A percentile compares a stretch with the other conserved stretches of the same genome.
Evolutionary conservation across 2,797 vertebrate species (phyloP).

Genomic region (Corythornis leucogaster): DNA sequence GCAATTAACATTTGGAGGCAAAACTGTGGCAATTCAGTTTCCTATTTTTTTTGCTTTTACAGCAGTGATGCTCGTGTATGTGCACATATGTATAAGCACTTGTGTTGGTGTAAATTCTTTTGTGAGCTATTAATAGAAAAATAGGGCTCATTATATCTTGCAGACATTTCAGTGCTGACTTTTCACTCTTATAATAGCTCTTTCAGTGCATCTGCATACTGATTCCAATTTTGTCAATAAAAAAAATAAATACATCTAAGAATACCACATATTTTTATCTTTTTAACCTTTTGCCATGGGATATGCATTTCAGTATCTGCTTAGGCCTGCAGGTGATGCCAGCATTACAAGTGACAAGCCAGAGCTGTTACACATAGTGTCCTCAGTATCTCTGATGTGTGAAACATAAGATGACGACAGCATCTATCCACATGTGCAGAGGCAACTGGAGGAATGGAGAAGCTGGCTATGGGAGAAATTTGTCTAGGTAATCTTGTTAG

Average conservation of each 20-base stretch:
- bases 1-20: background rate
- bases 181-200: background rate
- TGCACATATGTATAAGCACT: accelerated
- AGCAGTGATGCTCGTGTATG: background rate
- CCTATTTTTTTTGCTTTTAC: background rate
- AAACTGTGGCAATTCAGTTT: background rate
- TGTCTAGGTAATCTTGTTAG: slow-evolving; percentile 63
- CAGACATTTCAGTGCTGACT: background rate
- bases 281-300: background rate
- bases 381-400: background rate
- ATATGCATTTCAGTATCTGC: background rate
- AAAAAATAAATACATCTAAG: no score
- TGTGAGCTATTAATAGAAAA: background rate
- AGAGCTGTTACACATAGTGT: background rate
- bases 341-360: background rate
- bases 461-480: background rate
- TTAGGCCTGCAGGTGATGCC: background rate
- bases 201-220: background rate
- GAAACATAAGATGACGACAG: background rate
- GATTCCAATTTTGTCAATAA: background rate
- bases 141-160: background rate
- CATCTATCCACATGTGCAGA: background rate
- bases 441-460: accelerated
- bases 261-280: background rate
- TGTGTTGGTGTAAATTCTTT: background rate